A percentile compares a stretch with the other conserved stretches of the same genome.
Conservation (phyloP, 2,888 invertebrate species). For the Bedellia somnulentella region DNA sequence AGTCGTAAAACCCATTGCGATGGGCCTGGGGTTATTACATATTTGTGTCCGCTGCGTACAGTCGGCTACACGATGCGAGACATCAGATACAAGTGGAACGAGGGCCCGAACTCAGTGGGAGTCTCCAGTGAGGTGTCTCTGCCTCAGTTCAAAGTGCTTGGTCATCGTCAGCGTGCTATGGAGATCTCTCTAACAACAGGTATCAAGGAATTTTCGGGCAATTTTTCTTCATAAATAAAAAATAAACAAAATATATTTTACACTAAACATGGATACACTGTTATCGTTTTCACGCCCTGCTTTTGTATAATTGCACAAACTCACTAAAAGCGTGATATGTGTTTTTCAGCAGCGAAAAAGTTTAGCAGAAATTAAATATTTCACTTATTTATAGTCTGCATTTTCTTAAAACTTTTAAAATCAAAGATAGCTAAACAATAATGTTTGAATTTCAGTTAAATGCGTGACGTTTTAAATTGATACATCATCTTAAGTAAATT, state of each 20-base stretch:
- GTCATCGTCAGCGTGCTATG: conserved; percentile 93
- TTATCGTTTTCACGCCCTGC: conserved; percentile 56
- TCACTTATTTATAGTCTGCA: too few relatives aligned
- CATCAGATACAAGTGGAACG: conserved; percentile 97
- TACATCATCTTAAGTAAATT: too few relatives aligned
- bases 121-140: conserved; percentile 95
- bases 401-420: too few relatives aligned
- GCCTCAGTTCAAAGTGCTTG: conserved; percentile 97
- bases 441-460: too few relatives aligned
- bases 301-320: conserved; percentile 54
- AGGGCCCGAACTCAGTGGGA: conserved; percentile 92
- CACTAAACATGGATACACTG: conserved; percentile 10
- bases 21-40: conserved; percentile 58
- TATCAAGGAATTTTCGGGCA: conserved; percentile 31
- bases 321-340: conserved; percentile 46
- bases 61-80: conserved; percentile 98
- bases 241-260: background rate
- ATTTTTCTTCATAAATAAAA: background rate
- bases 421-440: too few relatives aligned
- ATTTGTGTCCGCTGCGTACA: conserved; percentile 58
- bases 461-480: too few relatives aligned
- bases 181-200: conserved; percentile 97
- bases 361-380: background rate
- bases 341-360: conserved; percentile 1
- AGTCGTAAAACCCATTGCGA: conserved; percentile 56